Evolutionary conservation across 2,888 invertebrate genomes (phyloP).

Genomic region (Cephalotes varians): DNA sequence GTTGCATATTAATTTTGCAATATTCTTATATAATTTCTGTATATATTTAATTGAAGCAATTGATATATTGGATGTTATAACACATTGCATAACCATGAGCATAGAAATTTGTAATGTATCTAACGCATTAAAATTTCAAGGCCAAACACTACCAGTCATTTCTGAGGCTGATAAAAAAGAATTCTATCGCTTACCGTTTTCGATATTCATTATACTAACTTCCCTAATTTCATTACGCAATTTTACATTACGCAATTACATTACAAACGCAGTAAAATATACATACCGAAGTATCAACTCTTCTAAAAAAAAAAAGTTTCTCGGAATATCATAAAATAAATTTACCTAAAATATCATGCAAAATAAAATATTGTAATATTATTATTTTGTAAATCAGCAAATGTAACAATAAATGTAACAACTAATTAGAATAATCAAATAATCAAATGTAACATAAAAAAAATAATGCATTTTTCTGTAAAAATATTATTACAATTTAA

Average conservation of each 20-base stretch:
- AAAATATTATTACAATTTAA: background rate
- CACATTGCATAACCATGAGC: background rate
- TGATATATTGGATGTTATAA: background rate
- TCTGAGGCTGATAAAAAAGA: background rate
- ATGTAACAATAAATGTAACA: background rate
- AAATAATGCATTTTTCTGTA: background rate
- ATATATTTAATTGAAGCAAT: background rate
- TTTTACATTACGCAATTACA: background rate
- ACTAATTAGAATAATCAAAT: background rate
- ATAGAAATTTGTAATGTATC: background rate
- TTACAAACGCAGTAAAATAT: background rate
- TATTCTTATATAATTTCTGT: background rate
- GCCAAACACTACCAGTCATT: background rate
- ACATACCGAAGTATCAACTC: background rate
- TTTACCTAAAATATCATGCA: background rate
- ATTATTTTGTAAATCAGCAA: background rate
- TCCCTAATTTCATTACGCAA: conserved; percentile 11
- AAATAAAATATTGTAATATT: background rate
- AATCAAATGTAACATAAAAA: background rate
- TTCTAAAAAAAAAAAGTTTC: background rate
- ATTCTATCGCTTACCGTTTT: background rate
- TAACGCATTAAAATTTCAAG: background rate
- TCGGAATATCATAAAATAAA: background rate
- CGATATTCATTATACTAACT: background rate
- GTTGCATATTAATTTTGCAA: too few species aligned